Evolutionary conservation across 2,797 vertebrate genomes (phyloP), one percentile per base, ranked within the genome.

Genomic region (Lateolabrax maculatus): DNA sequence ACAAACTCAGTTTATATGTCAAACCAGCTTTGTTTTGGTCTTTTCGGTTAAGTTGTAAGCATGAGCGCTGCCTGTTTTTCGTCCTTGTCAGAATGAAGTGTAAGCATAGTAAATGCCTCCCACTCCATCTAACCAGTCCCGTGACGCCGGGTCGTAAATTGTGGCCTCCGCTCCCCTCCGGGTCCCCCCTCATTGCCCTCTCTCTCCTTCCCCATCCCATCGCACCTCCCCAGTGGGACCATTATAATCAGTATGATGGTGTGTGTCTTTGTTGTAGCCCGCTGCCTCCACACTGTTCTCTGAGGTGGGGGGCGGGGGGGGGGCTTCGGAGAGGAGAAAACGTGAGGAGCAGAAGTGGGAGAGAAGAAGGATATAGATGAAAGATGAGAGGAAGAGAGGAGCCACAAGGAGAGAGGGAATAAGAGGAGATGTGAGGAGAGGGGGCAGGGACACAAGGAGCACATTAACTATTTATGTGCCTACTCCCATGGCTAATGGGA

Each of bases 381-480:
- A 88, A 87, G 87, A 88, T 75, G 88, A 88, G 83, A 81, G 73
- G 68, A 66, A 43, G 61, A 81, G 79, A 60, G 19, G 57, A 83
- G 49, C 71, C 23, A 80, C 44, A 71, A 87, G 78, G 72, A 83
- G 71, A 75, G 51, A 75, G 49, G 60, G 36, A 65, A 74, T 31
- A 71, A 83, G 69, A 75, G 81, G 75, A 55, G 81, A 77, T 66
- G 65, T 73, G 77, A 75, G 79, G 75, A 66, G 74, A 64, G 44
- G 58, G 87, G 80, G 73, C 36, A 18, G 84, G 84, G 86, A 79
- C 82, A 80, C 86, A 77, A 83, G 83, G 79, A 88, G 58, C 85
- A 79, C 84, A 95, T 96, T 95, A 95, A 94, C 91, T 93, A 95
- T 95, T 95, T 90, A 96, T 93, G 85, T 77, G 89, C 80, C 49